A percentile compares a stretch with the other conserved stretches of the same genome.
These are phyloP conservation scores for Rhodinocichla rosea DNA, from an alignment of 2,113 vertebrate species.

Conservation along the genomic window DNA sequence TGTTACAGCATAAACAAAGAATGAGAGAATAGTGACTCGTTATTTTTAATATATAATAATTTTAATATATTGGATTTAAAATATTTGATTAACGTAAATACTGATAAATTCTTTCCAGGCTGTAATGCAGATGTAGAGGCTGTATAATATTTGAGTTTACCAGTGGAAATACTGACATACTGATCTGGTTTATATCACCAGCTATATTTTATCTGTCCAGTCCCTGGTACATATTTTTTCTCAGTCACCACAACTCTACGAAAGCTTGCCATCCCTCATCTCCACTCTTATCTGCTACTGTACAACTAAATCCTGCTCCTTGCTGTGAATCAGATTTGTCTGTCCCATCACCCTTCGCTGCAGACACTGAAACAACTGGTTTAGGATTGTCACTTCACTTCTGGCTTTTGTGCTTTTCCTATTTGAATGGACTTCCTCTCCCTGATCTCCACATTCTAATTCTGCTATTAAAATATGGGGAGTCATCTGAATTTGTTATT, in stretches of 20 bases:
- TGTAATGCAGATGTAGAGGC: not conserved
- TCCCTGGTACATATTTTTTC: not conserved
- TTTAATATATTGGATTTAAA: not conserved
- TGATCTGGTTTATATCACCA: not conserved
- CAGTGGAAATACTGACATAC: not conserved
- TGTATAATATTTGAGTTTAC: not conserved
- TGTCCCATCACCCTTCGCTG: not conserved
- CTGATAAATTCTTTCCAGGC: not conserved
- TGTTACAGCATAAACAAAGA: constrained; percentile 17
- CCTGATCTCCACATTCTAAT: not conserved
- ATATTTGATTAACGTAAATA: not conserved
- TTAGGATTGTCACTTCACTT: not conserved
- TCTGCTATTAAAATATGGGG: not conserved
- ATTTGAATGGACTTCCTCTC: not conserved
- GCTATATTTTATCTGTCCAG: not conserved
- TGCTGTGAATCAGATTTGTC: constrained; percentile 10
- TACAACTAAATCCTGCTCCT: not conserved
- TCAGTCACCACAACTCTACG: not conserved
- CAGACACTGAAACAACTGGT: not conserved
- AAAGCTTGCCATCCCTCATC: constrained; percentile 10
- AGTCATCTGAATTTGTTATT: not conserved
- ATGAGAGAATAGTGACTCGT: not conserved
- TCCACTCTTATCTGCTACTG: not conserved
- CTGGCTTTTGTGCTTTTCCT: not conserved
- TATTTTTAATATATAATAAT: not conserved